Base-by-base conservation (phyloP, 2,888 invertebrate species). In the Epistrophe eligans region DNA sequence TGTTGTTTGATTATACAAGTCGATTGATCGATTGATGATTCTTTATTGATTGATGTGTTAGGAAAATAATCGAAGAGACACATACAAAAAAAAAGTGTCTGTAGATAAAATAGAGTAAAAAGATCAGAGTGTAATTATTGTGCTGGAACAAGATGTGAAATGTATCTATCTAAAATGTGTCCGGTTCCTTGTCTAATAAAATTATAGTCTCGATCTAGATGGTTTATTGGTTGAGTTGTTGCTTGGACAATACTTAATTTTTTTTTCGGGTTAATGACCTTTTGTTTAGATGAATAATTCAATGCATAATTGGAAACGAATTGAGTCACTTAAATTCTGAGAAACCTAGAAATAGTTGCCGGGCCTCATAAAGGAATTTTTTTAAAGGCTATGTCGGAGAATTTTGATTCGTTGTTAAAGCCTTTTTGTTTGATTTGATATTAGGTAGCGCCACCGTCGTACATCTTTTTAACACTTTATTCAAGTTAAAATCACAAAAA, bases 1-100 rank as follows among this genome's bases (percentile, higher is more conserved):
- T 55, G 57, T 55, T 60, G 73, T 62, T 62, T 62, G 62, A 43
- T 62, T 62, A 28, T 55, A 43, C 72, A 55, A 77, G 40, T 19
- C 52, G 77, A 82, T 85, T 82, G 85, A 85, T 82, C 64, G 64
- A 85, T 85, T 82, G 85, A 82, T 79, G 64, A 81, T 73, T 74
- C 73, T 55, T 55, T 55, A 77, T 71, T 77, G 81, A 82, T 85
- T 85, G 82, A 82, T 85, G 74, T 62, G 62, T 62, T 57, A 57
- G 15, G 19, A 60, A 45, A 40, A 62, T 38, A n/a, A 66, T 57
- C 35, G 38, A 48, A 38, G 43, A 60, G 15, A n/a, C 58, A 43
- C 17, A 45, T 45, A 6, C n/a, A n/a, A n/a, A n/a, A n/a, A n/a
- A 15, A n/a, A 19, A 35, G 43, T 66, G 64, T 10, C 19, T 43